Base-by-base conservation (phyloP, 2,888 invertebrate genomes). In the Ashinkailepas kermadecensis region DNA sequence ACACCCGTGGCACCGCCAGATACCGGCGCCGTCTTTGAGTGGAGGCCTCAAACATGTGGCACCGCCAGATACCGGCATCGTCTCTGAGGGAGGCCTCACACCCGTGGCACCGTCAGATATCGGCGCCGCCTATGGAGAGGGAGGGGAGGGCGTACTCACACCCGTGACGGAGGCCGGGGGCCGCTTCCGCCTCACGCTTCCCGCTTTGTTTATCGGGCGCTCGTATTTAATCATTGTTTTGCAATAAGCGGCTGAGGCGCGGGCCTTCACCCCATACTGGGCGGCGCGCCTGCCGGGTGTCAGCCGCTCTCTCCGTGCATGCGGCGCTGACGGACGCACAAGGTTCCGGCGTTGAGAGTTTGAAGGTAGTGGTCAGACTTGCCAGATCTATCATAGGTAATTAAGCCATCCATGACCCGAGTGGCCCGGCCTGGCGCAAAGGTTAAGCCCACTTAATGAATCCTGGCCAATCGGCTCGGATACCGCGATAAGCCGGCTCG, bases 401-500 rank as follows among this genome's bases (percentile, higher is more conserved):
- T 74, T 74, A 74, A 74, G 74, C 56, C 74, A 74, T 74, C 74
- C 56, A 21, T 74, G 74, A 74, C 74, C 74, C 56, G 74, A 10
- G 15, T 23, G 56, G 70, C 21, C 74, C 15, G 54, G 13, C 59
- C 54, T 0, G 23, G 15, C 74, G 74, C 15, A 54, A 54, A 74
- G 74, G 74, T 74, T 74, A 74, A 56, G 74, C 74, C 74, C 56
- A 74, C 74, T 74, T 74, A 74, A 74, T 74, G 74, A 74, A 56
- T 56, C 21, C 56, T 15, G 21, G 23, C 56, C 74, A 56, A 74
- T 74, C 74, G 74, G 54, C 74, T 21, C 54, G 54, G 74, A 74
- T 56, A 56, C 74, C 0, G 74, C 74, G 74, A 74, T 74, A 74
- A 74, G 74, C 74, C 25, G 0, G 74, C 54, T 74, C 39, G 39